A percentile compares a stretch with the other conserved stretches of the same genome.
phyloP scores from a whole-genome alignment of 2,113 vertebrate species.

The Pelusios castaneus region DNA sequence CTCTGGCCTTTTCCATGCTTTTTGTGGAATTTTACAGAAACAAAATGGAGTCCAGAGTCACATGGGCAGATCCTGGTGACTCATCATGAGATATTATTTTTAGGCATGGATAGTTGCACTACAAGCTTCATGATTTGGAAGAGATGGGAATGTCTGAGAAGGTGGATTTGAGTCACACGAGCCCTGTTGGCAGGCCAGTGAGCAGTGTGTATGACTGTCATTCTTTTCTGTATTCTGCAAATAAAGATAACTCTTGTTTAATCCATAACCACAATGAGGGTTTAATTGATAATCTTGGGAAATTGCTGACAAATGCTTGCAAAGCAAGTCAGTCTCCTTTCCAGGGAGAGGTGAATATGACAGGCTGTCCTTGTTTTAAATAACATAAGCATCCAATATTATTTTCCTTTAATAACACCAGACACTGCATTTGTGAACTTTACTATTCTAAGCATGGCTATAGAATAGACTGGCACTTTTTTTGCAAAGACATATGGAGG shows the following conservation, averaged over 20 bases:
- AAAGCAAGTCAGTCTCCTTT: background rate
- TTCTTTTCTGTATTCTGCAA: background rate
- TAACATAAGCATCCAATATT: background rate
- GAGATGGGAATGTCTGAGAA: background rate
- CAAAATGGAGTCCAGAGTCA: too few relatives aligned
- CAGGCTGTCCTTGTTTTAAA: background rate
- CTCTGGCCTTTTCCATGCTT: too few relatives aligned
- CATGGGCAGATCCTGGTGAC: too few relatives aligned
- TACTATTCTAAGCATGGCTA: background rate
- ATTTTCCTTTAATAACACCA: background rate
- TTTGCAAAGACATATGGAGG: background rate
- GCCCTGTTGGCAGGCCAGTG: background rate
- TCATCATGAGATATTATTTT: background rate
- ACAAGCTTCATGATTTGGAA: background rate
- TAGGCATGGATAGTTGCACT: background rate
- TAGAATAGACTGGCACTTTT: background rate
- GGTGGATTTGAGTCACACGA: background rate
- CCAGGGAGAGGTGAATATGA: background rate
- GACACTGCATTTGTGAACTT: background rate
- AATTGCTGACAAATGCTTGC: background rate
- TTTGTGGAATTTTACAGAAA: too few relatives aligned
- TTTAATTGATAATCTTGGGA: background rate
- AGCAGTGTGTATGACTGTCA: background rate
- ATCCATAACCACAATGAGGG: background rate
- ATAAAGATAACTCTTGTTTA: background rate